Evolutionary conservation across 2,113 vertebrate genomes (phyloP).

Genomic region (Probosciger aterrimus): DNA sequence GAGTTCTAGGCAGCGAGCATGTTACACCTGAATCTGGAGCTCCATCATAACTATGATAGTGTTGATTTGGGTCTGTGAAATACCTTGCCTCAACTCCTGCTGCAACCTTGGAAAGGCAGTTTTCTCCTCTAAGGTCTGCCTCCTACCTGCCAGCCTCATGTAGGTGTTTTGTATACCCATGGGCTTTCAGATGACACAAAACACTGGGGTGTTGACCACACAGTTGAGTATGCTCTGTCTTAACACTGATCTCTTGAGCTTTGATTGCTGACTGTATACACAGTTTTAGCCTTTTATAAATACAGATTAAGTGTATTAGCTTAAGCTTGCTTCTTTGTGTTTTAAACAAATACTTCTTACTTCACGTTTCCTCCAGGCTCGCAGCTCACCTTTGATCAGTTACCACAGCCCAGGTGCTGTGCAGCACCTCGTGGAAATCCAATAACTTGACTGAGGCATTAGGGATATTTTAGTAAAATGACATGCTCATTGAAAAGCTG

Average conservation of each 20-base stretch:
- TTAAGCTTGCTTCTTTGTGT: not conserved
- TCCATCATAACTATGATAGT: fast-evolving
- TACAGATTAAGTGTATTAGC: not conserved
- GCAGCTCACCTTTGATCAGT: not conserved
- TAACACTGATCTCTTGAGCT: not conserved
- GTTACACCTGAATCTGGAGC: not conserved
- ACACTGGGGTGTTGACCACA: not conserved
- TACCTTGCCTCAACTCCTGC: not conserved
- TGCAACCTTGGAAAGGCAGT: not conserved
- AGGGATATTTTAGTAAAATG: not conserved
- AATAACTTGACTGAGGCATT: not conserved
- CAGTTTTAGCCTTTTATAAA: not conserved
- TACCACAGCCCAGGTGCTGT: not conserved
- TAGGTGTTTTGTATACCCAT: not conserved
- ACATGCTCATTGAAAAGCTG: not conserved
- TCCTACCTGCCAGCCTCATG: not conserved
- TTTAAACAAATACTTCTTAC: not conserved
- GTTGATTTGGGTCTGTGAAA: not conserved
- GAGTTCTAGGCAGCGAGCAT: not conserved
- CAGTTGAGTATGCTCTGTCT: not conserved
- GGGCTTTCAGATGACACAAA: not conserved
- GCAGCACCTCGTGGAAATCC: not conserved
- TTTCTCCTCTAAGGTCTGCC: not conserved
- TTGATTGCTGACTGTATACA: not conserved
- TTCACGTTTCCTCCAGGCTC: not conserved